Evolutionary conservation across 2,113 vertebrate species (phyloP).

Genomic region (Fulmarus glacialis): DNA sequence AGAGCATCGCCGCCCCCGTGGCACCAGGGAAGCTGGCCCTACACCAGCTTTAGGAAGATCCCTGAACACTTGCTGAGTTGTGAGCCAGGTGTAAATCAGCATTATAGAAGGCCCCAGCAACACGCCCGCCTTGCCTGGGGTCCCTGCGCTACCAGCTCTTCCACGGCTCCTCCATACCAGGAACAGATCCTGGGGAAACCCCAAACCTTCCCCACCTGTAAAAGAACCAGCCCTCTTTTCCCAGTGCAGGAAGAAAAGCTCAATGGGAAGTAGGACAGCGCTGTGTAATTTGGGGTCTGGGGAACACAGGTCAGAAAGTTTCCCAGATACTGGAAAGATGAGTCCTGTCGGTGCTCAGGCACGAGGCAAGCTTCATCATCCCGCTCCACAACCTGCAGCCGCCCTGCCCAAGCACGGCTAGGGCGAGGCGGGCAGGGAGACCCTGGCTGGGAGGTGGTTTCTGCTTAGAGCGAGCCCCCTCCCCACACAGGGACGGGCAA

Average conservation of each 20-base stretch:
- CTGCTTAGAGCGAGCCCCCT: not conserved
- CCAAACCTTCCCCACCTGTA: not conserved
- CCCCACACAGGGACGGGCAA: not conserved
- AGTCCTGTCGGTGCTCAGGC: not conserved
- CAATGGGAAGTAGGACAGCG: not conserved
- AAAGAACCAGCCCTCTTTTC: not conserved
- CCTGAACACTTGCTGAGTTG: rapidly evolving
- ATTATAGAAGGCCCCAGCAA: too few relatives aligned
- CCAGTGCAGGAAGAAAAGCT: too few relatives aligned
- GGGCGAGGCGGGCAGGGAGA: too few relatives aligned
- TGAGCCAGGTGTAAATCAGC: not conserved
- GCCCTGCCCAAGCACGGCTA: rapidly evolving
- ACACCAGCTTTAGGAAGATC: not conserved
- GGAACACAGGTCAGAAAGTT: too few relatives aligned
- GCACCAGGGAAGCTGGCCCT: rapidly evolving
- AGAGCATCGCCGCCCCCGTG: too few relatives aligned
- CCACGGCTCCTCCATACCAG: not conserved
- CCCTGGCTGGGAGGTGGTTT: not conserved
- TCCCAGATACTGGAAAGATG: rapidly evolving
- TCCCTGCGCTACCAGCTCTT: not conserved
- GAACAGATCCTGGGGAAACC: not conserved
- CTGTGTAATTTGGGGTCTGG: not conserved
- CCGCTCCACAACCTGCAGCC: not conserved
- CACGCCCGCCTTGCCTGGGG: rapidly evolving
- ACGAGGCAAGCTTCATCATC: rapidly evolving